These are phyloP conservation scores for Xenentodon cancila DNA, from an alignment of 2,797 vertebrate species.

Conservation along the genomic window DNA sequence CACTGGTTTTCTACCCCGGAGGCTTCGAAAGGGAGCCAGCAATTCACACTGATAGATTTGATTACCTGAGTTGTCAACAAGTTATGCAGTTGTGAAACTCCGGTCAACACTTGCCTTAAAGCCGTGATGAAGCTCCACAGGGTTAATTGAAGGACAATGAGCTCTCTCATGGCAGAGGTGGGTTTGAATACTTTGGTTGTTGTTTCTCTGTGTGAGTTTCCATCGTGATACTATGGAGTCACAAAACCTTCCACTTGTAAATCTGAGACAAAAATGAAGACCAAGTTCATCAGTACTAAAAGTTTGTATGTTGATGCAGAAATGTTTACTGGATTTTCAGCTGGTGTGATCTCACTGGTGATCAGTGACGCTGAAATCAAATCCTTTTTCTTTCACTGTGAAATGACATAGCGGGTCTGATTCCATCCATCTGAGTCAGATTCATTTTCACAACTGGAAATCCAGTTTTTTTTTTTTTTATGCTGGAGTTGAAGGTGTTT, in stretches of 20 bases:
- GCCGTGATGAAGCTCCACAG: conserved; percentile 29
- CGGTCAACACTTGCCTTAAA: conserved; percentile 21
- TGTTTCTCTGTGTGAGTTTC: no score
- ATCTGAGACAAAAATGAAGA: not conserved
- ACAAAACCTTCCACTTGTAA: not conserved
- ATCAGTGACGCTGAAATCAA: no score
- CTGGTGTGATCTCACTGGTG: not conserved
- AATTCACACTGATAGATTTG: conserved; percentile 55
- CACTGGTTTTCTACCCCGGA: conserved; percentile 13
- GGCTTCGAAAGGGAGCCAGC: conserved; percentile 36
- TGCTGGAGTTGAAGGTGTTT: no score
- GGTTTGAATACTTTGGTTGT: not conserved
- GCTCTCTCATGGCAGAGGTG: conserved; percentile 42
- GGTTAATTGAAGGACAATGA: conserved; percentile 71
- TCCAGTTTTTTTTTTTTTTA: no score
- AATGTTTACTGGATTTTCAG: not conserved
- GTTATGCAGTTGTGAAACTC: conserved; percentile 26
- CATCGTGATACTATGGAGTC: no score
- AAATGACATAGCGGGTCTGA: no score
- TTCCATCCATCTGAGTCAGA: no score
- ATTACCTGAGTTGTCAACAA: conserved; percentile 51
- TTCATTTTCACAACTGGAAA: no score
- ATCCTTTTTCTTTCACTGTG: no score
- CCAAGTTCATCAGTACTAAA: not conserved
- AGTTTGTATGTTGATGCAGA: not conserved